These are phyloP conservation scores for Selenia dentaria DNA, from an alignment of 2,888 invertebrate genomes.

Conservation along the genomic window DNA sequence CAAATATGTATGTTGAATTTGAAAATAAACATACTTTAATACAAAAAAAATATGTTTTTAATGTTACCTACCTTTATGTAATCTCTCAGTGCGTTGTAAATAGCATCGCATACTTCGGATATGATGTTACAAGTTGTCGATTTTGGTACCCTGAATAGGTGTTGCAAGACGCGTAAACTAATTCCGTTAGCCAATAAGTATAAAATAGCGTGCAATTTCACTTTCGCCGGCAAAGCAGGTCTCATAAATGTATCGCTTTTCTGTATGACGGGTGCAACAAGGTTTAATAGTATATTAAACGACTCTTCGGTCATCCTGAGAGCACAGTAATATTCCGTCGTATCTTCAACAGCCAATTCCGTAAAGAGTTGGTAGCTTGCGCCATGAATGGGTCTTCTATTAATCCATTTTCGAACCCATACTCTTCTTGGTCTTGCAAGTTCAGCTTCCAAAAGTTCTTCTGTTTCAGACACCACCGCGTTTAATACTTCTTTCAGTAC, in stretches of 20 bases:
- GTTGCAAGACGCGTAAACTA: neutral
- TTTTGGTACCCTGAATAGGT: neutral
- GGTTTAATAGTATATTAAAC: conserved; percentile 18
- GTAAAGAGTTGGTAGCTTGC: conserved; percentile 17
- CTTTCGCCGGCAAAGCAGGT: neutral
- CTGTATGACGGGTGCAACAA: neutral
- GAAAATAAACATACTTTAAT: neutral
- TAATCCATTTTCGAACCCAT: conserved; percentile 27
- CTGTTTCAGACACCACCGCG: conserved; percentile 27
- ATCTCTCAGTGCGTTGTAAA: neutral
- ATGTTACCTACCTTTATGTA: neutral
- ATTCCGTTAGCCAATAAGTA: neutral
- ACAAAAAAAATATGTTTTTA: conserved; percentile 1
- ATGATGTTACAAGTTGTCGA: neutral
- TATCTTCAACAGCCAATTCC: conserved; percentile 29
- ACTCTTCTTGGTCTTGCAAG: conserved; percentile 28
- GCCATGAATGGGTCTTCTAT: conserved; percentile 8
- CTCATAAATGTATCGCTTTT: neutral
- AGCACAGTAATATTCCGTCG: conserved; percentile 28
- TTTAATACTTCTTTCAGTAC: conserved; percentile 25
- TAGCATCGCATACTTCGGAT: neutral
- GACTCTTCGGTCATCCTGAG: conserved; percentile 27
- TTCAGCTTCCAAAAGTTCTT: conserved; percentile 12
- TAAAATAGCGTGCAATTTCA: neutral
- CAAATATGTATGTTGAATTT: neutral